Base-by-base conservation (phyloP, 1,140 invertebrate species). In the Tetranychus urticae region DNA sequence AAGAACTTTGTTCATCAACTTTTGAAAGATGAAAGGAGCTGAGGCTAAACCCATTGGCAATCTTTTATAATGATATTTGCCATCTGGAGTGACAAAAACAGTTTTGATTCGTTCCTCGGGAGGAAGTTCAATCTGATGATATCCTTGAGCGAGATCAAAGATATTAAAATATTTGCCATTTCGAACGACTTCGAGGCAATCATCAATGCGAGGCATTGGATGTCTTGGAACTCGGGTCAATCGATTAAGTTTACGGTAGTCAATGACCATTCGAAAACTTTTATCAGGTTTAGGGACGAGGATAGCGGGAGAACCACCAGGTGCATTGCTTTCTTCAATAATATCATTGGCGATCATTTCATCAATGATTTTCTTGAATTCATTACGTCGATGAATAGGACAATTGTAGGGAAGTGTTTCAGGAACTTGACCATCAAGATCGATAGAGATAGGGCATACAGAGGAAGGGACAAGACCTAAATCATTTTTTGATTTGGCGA, bases 191-290 rank as follows among this genome's bases (percentile, higher is more conserved):
- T 70, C 64, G 1, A 78, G 61, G n/a, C 31, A 39, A 7, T 67
- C 65, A n/a, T 75, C 72, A 31, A 78, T 73, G 7, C 66, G 56
- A 1, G 74, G 75, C 5, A 80, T 63, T 64, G 78, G 76, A 67
- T 73, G 79, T 48, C 64, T 68, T 65, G 79, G 74, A 59, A 68
- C 66, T 0, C 69, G 67, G 0, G 70, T 76, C 1, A 60, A 68
- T 58, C 31, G 7, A 66, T 79, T 79, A 23, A 79, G 56, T n/a
- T 58, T 37, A 23, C 75, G 52, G 64, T 71, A 78, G 64, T 78
- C 74, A 0, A 77, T 61, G 63, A 39, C 36, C 14, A 34, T 35
- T 4, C 55, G 55, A n/a, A 4, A 14, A 14, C 4, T 6, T 6
- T 14, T 14, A 33, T 52, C 48, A 6, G 14, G 6, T 6, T 14